phyloP scores from a whole-genome alignment of 1,140 invertebrate genomes.

The Rhizoglyphus robini region DNA sequence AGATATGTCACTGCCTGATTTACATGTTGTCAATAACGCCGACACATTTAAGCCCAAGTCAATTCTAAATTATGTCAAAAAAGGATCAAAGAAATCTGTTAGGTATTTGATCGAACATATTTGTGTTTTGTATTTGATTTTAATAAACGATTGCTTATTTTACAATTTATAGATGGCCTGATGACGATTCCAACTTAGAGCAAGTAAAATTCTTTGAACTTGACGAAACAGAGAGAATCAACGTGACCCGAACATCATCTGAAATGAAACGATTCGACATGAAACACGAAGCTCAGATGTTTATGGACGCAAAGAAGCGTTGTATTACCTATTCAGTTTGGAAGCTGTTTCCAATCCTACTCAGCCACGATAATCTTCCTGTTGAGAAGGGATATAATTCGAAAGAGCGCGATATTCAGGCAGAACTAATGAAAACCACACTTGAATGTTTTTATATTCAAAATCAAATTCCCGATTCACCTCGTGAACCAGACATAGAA shows the following conservation, averaged over 20 bases:
- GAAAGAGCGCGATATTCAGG: background rate
- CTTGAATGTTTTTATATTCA: slow-evolving; percentile 12
- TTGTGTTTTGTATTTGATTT: background rate
- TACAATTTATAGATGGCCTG: slow-evolving; percentile 9
- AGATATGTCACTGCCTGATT: too few species aligned
- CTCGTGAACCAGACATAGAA: slow-evolving; percentile 9
- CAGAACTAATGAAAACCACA: background rate
- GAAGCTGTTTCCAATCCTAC: slow-evolving; percentile 1
- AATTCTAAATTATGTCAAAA: slow-evolving; percentile 3
- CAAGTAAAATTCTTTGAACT: slow-evolving; percentile 18
- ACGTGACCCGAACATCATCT: slow-evolving; percentile 7
- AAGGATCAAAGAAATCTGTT: slow-evolving; percentile 5
- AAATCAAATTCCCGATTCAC: background rate
- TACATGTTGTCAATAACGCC: too few species aligned
- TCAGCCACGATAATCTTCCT: background rate
- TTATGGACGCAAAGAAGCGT: slow-evolving; percentile 9
- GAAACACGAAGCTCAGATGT: slow-evolving; percentile 14
- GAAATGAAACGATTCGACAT: slow-evolving; percentile 14
- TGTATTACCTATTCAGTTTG: background rate
- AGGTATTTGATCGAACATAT: slow-evolving; percentile 2
- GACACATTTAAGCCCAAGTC: background rate
- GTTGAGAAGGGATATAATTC: slow-evolving; percentile 7
- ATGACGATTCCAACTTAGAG: background rate
- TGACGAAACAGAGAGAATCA: slow-evolving; percentile 18
- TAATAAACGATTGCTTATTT: slow-evolving; percentile 4